Evolutionary conservation across 2,888 invertebrate genomes (phyloP).

Genomic region (Syrista parreyssii): DNA sequence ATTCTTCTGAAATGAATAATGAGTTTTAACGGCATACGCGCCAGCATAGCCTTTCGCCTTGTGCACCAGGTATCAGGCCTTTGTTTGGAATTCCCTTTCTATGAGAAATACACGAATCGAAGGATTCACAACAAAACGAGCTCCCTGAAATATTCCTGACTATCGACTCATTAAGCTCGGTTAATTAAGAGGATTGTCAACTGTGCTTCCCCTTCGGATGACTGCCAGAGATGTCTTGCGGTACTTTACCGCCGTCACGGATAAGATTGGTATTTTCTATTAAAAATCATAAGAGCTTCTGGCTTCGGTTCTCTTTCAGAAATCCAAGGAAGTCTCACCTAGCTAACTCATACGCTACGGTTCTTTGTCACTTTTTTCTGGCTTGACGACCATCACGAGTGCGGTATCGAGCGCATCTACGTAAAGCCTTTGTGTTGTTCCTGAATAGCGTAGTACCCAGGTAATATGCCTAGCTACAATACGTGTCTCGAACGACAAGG

Average conservation of each 20-base stretch:
- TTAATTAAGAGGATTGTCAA: neutral
- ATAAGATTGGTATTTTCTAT: neutral
- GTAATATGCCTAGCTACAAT: neutral
- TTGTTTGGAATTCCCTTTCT: neutral
- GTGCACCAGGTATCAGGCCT: neutral
- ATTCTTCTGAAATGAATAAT: constrained; percentile 23
- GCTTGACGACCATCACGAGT: neutral
- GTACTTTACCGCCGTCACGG: neutral
- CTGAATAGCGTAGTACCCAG: neutral
- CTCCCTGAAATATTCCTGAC: neutral
- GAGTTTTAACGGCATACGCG: neutral
- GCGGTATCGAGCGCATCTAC: neutral
- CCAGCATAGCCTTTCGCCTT: neutral
- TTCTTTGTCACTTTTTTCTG: neutral
- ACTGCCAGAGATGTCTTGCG: neutral
- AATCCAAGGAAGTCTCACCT: neutral
- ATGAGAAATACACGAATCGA: neutral
- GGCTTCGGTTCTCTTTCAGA: neutral
- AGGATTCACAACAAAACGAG: neutral
- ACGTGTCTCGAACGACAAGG: neutral
- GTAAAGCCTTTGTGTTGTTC: neutral
- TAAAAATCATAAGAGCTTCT: neutral
- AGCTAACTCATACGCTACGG: neutral
- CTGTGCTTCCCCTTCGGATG: neutral
- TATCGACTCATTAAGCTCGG: neutral